A percentile compares a stretch with the other conserved stretches of the same genome.
phyloP scores from a whole-genome alignment of 2,888 invertebrate species.

The Agriopis marginaria region DNA sequence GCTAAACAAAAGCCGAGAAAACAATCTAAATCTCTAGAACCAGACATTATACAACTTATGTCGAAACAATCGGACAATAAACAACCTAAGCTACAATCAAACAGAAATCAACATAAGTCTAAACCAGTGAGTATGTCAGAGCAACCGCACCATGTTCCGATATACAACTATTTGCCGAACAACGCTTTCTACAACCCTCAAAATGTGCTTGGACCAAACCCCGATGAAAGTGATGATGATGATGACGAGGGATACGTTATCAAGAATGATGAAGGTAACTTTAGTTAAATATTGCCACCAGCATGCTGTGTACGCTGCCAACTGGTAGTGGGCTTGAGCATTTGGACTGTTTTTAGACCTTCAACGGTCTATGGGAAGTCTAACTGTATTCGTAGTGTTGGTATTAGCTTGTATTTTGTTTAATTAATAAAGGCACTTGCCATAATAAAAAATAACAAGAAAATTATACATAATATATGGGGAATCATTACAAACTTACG shows the following conservation, averaged over 20 bases:
- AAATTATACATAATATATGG: no score
- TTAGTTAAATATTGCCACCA: no score
- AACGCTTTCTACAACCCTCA: constrained; percentile 64
- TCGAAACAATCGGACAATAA: neutral
- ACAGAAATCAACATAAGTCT: neutral
- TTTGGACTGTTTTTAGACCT: no score
- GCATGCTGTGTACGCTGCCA: no score
- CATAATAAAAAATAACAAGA: no score
- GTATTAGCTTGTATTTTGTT: no score
- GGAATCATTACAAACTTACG: no score
- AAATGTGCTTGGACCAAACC: constrained; percentile 37
- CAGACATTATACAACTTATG: neutral
- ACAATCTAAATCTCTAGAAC: neutral
- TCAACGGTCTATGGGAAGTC: no score
- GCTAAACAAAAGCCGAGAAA: constrained; percentile 10
- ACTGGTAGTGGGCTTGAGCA: no score
- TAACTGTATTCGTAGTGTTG: no score
- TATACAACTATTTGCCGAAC: constrained; percentile 57
- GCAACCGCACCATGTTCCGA: constrained; percentile 57
- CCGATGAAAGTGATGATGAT: neutral
- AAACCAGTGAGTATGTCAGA: constrained; percentile 36
- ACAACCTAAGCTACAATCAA: neutral
- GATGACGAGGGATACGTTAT: neutral
- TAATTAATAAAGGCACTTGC: no score
- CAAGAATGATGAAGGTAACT: neutral